These are phyloP conservation scores for Cryptotis parvus DNA, from an alignment of 2,113 vertebrate species.

Conservation along the genomic window DNA sequence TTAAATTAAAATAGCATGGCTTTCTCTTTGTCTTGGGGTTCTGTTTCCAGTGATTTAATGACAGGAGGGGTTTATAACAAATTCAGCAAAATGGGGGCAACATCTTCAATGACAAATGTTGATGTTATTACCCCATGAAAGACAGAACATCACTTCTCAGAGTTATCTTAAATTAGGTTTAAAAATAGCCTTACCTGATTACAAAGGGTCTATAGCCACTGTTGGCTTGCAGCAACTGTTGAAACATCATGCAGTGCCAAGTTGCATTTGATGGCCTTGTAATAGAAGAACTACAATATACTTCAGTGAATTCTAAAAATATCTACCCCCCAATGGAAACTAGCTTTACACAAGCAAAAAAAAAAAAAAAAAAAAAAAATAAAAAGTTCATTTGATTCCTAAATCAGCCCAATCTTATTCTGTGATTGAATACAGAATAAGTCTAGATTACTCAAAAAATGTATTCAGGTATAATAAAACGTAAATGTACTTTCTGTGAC, in stretches of 20 bases:
- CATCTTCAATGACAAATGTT: slow-evolving; percentile 55
- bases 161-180: slow-evolving; percentile 83
- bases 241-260: slow-evolving; percentile 81
- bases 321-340: slow-evolving; percentile 63
- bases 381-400: slow-evolving; percentile 3
- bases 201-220: slow-evolving; percentile 68
- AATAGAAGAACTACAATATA: slow-evolving; percentile 75
- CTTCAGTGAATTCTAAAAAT: slow-evolving; percentile 82
- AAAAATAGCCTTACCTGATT: slow-evolving; percentile 83
- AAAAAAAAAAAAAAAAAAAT: no score
- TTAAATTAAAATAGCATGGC: slow-evolving; percentile 58
- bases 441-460: slow-evolving; percentile 6
- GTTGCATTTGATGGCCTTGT: slow-evolving; percentile 76
- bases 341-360: slow-evolving; percentile 46
- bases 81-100: background rate
- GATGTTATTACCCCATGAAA: slow-evolving; percentile 43
- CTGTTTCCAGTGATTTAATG: slow-evolving; percentile 60
- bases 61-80: background rate
- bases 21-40: slow-evolving; percentile 54
- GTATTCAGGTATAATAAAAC: slow-evolving; percentile 29
- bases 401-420: slow-evolving; percentile 47
- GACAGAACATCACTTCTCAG: slow-evolving; percentile 71
- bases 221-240: slow-evolving; percentile 81
- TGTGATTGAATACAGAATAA: background rate
- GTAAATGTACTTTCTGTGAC: background rate